Base-by-base conservation (phyloP, 2,797 vertebrate species). In the Alauda arvensis region DNA sequence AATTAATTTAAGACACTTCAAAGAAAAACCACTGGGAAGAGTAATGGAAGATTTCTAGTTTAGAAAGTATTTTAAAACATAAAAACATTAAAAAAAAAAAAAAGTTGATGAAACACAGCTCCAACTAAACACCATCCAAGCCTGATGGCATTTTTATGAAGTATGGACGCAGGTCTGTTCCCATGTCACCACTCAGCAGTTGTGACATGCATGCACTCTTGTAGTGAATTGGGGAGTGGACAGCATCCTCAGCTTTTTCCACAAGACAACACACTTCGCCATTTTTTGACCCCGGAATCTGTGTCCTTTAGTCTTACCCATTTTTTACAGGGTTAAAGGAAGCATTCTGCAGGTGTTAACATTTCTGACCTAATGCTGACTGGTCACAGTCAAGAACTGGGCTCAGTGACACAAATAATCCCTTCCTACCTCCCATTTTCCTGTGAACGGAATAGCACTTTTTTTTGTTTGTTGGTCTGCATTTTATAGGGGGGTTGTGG, bases 121-220 rank as follows among this genome's bases (percentile, higher is more conserved):
- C 16, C 61, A 68, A 45, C 9, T 33, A 74, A 59, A 75, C 23
- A 66, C 21, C 56, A 16, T 8, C 16, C 51, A 21, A 70, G 17
- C 9, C 1, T 33, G 48, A 77, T 12, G 16, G 29, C 1, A 0
- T 1, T 5, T 40, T 49, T 43, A 33, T 46, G 33, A 81, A 56
- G 42, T 42, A 52, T 8, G 21, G 53, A 24, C 2, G 0, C 25
- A 61, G 28, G 24, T n/a, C 55, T 37, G 52, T 23, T 51, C 26
- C 26, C 23, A 53, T 12, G 43, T 34, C 21, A 62, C 2, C 7
- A 62, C 45, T 17, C 46, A 69, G 45, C 16, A 49, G 52, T 8
- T 1, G 1, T 1, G 6, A n/a, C n/a, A n/a, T n/a, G n/a, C 5
- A 29, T 5, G 11, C 13, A 31, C 40, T 59, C 18, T 7, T 57